Evolutionary conservation across 2,797 vertebrate species (phyloP).

Genomic region (Monodelphis domestica): DNA sequence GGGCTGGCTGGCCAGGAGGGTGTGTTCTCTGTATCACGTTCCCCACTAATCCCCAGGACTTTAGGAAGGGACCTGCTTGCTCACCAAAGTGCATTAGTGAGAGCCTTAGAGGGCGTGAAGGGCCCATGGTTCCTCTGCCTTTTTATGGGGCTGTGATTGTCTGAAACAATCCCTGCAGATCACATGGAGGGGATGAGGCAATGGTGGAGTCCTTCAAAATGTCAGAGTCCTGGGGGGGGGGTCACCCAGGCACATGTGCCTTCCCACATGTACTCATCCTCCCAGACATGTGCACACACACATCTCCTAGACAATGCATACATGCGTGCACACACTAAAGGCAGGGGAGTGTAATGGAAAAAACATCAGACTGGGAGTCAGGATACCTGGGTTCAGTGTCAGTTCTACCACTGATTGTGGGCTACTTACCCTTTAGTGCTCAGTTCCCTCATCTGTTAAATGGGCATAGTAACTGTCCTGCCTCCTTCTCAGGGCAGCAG

Average conservation of each 20-base stretch:
- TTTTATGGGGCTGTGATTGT: background rate
- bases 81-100: background rate
- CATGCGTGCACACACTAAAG: no score
- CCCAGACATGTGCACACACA: background rate
- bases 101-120: background rate
- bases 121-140: background rate
- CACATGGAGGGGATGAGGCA: fast-evolving
- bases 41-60: conserved; percentile 12
- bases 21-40: conserved; percentile 79
- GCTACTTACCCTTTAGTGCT: background rate
- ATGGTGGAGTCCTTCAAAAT: background rate
- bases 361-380: background rate
- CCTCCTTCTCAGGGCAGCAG: background rate
- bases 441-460: background rate
- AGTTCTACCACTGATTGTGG: background rate
- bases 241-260: background rate
- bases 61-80: background rate
- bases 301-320: no score
- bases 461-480: background rate
- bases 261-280: background rate
- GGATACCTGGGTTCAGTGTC: background rate
- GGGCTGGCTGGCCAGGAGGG: conserved; percentile 79
- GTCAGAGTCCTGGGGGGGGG: background rate
- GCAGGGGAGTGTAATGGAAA: background rate
- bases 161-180: background rate